Evolutionary conservation across 2,888 invertebrate species (phyloP).

Genomic region (Polietes domitor): DNA sequence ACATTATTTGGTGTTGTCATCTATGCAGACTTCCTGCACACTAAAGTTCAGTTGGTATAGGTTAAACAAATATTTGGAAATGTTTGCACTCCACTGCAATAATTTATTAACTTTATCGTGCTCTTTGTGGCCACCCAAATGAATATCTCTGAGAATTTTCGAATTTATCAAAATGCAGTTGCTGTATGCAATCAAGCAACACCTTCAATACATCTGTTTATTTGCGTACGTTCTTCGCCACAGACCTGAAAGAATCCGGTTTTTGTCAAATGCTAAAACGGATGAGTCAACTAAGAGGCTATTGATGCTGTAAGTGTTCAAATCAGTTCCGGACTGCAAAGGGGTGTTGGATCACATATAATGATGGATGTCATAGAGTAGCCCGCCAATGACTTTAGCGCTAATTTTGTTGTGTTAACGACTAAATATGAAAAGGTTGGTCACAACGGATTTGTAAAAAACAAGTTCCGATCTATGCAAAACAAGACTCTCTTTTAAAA

Average conservation of each 20-base stretch:
- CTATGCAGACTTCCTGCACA: no score
- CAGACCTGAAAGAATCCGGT: neutral
- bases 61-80: no score
- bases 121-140: neutral
- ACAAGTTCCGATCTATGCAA: slow-evolving; percentile 5
- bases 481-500: slow-evolving; percentile 1
- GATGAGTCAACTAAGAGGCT: neutral
- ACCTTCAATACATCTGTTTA: neutral
- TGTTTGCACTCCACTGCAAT: neutral
- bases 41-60: no score
- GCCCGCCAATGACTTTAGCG: no score
- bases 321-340: neutral
- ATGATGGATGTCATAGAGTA: no score
- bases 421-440: no score
- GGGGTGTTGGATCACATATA: no score
- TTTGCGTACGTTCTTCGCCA: neutral
- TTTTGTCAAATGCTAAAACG: neutral
- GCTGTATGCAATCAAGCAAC: neutral
- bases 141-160: neutral
- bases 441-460: neutral
- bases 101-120: neutral
- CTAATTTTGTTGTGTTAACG: no score
- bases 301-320: neutral
- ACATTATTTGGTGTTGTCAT: no score
- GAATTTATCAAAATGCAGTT: neutral